A percentile compares a stretch with the other conserved stretches of the same genome.
phyloP scores from a whole-genome alignment of 2,113 vertebrate species.

The Aramus guarauna region DNA sequence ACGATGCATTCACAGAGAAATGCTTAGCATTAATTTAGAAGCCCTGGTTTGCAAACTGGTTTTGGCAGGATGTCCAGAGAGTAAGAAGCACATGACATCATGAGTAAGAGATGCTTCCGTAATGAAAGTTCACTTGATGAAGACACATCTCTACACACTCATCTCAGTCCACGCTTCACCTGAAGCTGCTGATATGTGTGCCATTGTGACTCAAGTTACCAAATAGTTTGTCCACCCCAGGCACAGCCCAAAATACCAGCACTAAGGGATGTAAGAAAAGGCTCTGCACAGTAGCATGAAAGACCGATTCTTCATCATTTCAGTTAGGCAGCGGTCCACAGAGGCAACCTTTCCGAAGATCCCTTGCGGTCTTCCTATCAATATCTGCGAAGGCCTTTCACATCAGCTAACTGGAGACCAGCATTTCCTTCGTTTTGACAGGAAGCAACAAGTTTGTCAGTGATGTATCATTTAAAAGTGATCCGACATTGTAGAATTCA shows the following conservation, averaged over 20 bases:
- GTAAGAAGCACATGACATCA: neutral
- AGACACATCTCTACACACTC: neutral
- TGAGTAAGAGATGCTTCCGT: neutral
- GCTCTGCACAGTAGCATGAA: neutral
- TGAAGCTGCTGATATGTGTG: neutral
- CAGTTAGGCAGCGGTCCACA: neutral
- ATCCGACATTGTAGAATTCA: fast-evolving
- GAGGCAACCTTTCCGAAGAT: neutral
- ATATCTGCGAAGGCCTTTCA: neutral
- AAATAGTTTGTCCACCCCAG: neutral
- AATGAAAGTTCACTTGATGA: neutral
- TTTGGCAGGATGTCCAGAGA: neutral
- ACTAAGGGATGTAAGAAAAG: neutral
- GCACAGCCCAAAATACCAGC: neutral
- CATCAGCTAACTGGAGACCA: neutral
- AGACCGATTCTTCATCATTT: neutral
- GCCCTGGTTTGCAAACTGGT: neutral
- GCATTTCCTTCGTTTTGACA: neutral
- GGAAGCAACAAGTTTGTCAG: neutral
- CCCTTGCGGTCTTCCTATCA: fast-evolving
- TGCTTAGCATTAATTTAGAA: neutral
- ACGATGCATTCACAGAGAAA: neutral
- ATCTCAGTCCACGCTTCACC: neutral
- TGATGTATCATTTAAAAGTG: neutral
- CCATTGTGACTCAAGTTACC: neutral